Conservation (phyloP, 2,113 vertebrate species). For the Petaurus breviceps region DNA sequence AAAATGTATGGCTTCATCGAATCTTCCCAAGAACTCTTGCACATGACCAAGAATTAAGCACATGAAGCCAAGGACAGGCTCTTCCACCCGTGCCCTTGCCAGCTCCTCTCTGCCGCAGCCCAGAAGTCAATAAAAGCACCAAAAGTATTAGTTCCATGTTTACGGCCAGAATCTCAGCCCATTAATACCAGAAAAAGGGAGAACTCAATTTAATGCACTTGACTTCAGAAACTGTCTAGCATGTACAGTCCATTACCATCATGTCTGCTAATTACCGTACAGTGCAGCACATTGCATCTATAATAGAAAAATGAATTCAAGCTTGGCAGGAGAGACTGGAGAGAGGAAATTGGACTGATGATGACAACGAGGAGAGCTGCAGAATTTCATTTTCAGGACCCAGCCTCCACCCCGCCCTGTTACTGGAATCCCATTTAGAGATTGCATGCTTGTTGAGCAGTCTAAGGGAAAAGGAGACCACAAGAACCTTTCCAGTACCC, state of each 20-base stretch:
- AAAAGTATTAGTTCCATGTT: constrained; percentile 29
- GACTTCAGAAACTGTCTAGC: constrained; percentile 54
- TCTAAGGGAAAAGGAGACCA: constrained; percentile 55
- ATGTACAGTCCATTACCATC: constrained; percentile 38
- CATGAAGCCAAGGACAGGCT: not conserved
- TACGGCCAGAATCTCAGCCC: constrained; percentile 58
- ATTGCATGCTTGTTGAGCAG: constrained; percentile 52
- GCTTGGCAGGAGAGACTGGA: not conserved
- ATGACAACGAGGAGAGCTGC: constrained; percentile 1
- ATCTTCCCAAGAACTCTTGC: not conserved
- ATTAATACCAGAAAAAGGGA: constrained; percentile 57
- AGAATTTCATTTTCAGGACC: constrained; percentile 59
- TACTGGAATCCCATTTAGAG: constrained; percentile 73
- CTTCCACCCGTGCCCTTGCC: not conserved
- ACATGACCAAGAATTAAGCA: not conserved
- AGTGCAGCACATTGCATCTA: constrained; percentile 55
- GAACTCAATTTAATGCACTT: constrained; percentile 19
- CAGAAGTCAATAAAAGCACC: constrained; percentile 56
- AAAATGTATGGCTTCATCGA: not conserved
- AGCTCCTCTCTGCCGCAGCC: constrained; percentile 10
- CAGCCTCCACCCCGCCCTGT: constrained; percentile 3
- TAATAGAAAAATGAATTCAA: constrained; percentile 28
- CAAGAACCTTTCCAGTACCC: constrained; percentile 59
- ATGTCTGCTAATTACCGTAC: constrained; percentile 53
- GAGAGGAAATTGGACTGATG: not conserved